Base-by-base conservation (phyloP, 2,113 vertebrate species). In the Notarius lentiginosus region DNA sequence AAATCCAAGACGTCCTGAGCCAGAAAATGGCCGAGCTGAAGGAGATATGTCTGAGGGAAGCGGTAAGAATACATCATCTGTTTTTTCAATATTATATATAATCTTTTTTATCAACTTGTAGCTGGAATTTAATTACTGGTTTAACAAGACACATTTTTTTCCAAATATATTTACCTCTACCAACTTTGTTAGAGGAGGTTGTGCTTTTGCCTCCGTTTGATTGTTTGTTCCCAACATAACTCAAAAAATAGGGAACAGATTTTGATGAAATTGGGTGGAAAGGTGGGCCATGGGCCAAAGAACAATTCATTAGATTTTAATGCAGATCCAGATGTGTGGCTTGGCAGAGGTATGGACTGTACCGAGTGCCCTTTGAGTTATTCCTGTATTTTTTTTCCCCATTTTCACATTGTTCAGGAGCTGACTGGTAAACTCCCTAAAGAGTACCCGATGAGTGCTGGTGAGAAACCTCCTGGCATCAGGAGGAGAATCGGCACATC, bases 11-110 rank as follows among this genome's bases (percentile, higher is more conserved):
- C 77, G 95, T 97, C 10, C 95, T 99, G 82, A 91, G 95, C 73
- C 95, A 96, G 91, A 99, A 98, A 86, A 96, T 98, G 1, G 96
- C 97, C 65, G 98, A 99, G 87, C 95, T 99, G 86, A 99, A 98
- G 93, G 97, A 96, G 87, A 97, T 99, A 86, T 99, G 98, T 84
- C 82, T 98, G 89, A 95, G 98, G 8, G 98, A 99, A 87, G 98
- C 98, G 75, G 98, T 99, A 93, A 97, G 89, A 53, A 73, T 5
- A 61, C 30, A 41, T 60, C 9, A 8, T 51, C 47, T 24, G 9
- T n/a, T 51, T 55, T 53, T 2, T 56, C 2, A 41, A 41, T 41
- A 41, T 41, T 41, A 41, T 41, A 41, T 41, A 41, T 41, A 41
- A 41, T 41, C 34, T n/a, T 20, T 20, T 70, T 18, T 72, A 7